These are phyloP conservation scores for Sinhomidia bicolor DNA, from an alignment of 2,888 invertebrate species.

Conservation along the genomic window DNA sequence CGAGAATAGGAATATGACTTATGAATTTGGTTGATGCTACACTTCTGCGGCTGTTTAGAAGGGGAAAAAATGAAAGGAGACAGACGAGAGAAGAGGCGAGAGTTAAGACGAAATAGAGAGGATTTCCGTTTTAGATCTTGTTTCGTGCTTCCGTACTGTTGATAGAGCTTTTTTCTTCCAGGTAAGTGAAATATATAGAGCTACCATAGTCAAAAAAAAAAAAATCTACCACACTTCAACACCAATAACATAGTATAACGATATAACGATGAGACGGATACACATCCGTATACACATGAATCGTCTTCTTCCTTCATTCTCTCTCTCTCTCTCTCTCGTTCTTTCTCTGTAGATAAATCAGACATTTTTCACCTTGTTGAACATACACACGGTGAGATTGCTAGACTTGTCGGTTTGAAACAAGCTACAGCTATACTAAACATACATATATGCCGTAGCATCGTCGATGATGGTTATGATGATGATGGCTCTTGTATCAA, in stretches of 20 bases:
- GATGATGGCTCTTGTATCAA: conserved; percentile 6
- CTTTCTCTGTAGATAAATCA: conserved; percentile 50
- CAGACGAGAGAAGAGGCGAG: not conserved
- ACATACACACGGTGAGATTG: not conserved
- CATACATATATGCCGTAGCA: no score
- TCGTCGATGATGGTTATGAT: not conserved
- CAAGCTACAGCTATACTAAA: not conserved
- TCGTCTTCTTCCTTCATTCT: not conserved
- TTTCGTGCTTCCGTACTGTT: conserved; percentile 53
- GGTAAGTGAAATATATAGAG: conserved; percentile 14
- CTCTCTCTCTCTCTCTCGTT: no score
- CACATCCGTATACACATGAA: conserved; percentile 1
- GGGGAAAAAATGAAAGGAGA: not conserved
- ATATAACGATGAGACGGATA: not conserved
- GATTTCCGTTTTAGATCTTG: conserved; percentile 65
- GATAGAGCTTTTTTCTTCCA: conserved; percentile 50
- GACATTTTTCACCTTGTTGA: conserved; percentile 57
- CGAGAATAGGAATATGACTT: conserved; percentile 5
- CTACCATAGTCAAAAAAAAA: no score
- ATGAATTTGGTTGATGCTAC: not conserved
- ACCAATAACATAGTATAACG: not conserved
- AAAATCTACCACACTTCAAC: not conserved
- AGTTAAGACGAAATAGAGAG: conserved; percentile 14
- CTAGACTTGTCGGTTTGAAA: not conserved
- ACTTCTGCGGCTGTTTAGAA: not conserved